Conservation (phyloP, 2,888 invertebrate genomes). For the Folsomia candida region DNA sequence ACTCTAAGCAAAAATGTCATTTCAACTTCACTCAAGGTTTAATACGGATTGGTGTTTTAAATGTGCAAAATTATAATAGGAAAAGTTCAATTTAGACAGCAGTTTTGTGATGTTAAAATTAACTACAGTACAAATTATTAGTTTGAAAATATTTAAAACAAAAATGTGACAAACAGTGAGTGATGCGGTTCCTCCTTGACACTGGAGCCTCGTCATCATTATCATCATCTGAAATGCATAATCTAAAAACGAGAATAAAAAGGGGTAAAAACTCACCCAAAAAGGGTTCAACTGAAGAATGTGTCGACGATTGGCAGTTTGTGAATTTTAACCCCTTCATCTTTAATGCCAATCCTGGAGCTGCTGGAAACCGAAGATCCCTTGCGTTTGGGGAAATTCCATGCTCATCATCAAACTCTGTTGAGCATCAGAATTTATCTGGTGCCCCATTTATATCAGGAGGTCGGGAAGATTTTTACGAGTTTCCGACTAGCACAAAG, state of each 20-base stretch:
- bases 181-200: slow-evolving; percentile 55
- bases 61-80: not conserved
- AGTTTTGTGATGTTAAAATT: not conserved
- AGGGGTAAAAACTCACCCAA: slow-evolving; percentile 51
- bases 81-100: not conserved
- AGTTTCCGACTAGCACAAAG: slow-evolving; percentile 50
- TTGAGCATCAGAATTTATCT: not conserved
- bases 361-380: not conserved
- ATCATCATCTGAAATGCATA: slow-evolving; percentile 53
- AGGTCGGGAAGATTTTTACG: slow-evolving; percentile 47
- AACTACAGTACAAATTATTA: not conserved
- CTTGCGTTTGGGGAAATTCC: not conserved
- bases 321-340: slow-evolving; percentile 54
- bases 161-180: not conserved
- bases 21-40: too few relatives aligned
- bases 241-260: slow-evolving; percentile 54
- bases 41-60: too few relatives aligned
- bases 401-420: not conserved
- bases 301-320: slow-evolving; percentile 54
- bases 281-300: slow-evolving; percentile 52
- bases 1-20: too few relatives aligned
- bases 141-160: not conserved
- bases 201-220: slow-evolving; percentile 52
- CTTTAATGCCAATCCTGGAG: slow-evolving; percentile 43
- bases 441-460: slow-evolving; percentile 14